Conservation (phyloP, 2,888 invertebrate genomes). For the Rhagonycha fulva region DNA sequence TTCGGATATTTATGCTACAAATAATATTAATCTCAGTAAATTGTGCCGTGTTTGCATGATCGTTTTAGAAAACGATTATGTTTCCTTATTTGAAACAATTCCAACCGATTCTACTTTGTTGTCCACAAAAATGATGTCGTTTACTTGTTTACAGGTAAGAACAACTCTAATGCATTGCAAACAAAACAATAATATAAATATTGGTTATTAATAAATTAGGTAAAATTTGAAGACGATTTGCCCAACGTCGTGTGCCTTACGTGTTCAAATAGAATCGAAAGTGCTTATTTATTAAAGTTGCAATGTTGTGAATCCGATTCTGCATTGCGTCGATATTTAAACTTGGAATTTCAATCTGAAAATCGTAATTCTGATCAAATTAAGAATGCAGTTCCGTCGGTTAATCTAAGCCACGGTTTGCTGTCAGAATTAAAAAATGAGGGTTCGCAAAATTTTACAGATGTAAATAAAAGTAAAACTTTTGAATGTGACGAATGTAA, state of each 20-base stretch:
- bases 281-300: conserved; percentile 36
- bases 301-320: conserved; percentile 38
- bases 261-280: conserved; percentile 35
- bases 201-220: conserved; percentile 23
- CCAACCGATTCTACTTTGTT: conserved; percentile 14
- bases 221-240: conserved; percentile 36
- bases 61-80: conserved; percentile 23
- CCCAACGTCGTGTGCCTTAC: conserved; percentile 33
- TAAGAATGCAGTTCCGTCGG: not conserved
- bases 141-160: conserved; percentile 37
- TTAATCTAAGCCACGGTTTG: not conserved
- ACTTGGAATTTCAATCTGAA: conserved; percentile 4
- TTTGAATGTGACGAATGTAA: conserved; percentile 29
- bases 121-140: conserved; percentile 37
- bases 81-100: conserved; percentile 30
- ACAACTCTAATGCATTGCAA: not conserved
- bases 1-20: conserved; percentile 12
- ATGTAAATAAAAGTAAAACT: not conserved
- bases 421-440: not conserved
- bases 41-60: conserved; percentile 38
- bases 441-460: conserved; percentile 5
- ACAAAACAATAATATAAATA: not conserved
- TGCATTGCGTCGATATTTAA: conserved; percentile 30
- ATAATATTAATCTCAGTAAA: conserved; percentile 15
- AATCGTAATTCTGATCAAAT: not conserved